Evolutionary conservation across 2,113 vertebrate genomes (phyloP).

Genomic region (Xiphophorus couchianus): DNA sequence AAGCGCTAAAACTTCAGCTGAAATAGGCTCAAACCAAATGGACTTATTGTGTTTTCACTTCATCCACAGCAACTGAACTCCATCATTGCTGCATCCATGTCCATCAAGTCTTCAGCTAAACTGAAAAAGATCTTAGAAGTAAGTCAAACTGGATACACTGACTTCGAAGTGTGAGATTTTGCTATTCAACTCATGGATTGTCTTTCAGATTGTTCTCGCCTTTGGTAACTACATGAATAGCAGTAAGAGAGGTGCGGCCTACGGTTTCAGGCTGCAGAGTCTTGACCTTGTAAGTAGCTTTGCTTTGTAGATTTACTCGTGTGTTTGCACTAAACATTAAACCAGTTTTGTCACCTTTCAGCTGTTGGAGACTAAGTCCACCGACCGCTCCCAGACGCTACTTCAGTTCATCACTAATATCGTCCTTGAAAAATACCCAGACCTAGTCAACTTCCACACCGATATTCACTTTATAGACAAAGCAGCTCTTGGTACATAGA

Average conservation of each 20-base stretch:
- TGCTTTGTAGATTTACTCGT: background rate
- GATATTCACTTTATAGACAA: constrained; percentile 96
- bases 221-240: constrained; percentile 99
- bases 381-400: constrained; percentile 92
- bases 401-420: constrained; percentile 92
- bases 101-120: constrained; percentile 92
- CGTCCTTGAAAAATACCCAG: constrained; percentile 89
- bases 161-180: background rate
- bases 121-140: constrained; percentile 96
- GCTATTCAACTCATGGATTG: background rate
- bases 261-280: constrained; percentile 94
- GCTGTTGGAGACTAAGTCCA: constrained; percentile 97
- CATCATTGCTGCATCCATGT: constrained; percentile 93
- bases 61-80: constrained; percentile 90
- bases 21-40: background rate
- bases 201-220: constrained; percentile 89
- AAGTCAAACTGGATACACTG: constrained; percentile 36
- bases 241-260: constrained; percentile 92
- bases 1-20: background rate
- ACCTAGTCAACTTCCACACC: constrained; percentile 86
- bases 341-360: constrained; percentile 49
- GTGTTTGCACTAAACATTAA: background rate
- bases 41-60: constrained; percentile 15
- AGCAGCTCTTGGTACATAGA: constrained; percentile 86
- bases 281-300: constrained; percentile 86